phyloP scores from a whole-genome alignment of 2,888 invertebrate genomes.

The Caenorhabditis becei region DNA sequence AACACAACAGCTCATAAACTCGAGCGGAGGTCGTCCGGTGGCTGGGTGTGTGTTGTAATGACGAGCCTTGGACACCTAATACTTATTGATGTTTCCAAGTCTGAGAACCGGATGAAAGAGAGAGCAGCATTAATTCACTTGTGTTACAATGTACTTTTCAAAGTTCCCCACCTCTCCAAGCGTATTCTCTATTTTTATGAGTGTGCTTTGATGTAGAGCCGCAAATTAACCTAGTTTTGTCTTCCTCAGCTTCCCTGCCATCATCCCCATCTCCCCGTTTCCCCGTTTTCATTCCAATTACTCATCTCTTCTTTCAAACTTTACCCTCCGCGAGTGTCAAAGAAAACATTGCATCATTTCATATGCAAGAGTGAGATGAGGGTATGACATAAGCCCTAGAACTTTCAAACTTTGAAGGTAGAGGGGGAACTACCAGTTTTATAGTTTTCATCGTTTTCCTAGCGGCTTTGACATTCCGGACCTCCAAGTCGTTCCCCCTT shows the following conservation, averaged over 20 bases:
- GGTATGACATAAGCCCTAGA: too few species aligned
- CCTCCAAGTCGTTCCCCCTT: not conserved
- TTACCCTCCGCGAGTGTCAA: too few species aligned
- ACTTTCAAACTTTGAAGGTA: too few species aligned
- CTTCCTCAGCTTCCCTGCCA: slow-evolving; percentile 40
- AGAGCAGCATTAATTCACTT: slow-evolving; percentile 32
- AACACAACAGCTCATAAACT: slow-evolving; percentile 41
- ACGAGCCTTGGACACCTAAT: slow-evolving; percentile 29
- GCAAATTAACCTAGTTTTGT: slow-evolving; percentile 58
- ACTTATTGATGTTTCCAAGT: slow-evolving; percentile 24
- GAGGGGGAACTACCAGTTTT: not conserved
- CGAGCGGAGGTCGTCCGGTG: slow-evolving; percentile 34
- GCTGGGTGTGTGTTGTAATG: slow-evolving; percentile 25
- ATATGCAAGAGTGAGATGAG: too few species aligned
- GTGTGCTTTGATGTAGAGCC: slow-evolving; percentile 57
- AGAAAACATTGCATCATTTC: too few species aligned
- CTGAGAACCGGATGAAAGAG: too few species aligned
- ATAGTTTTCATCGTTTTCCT: slow-evolving; percentile 5
- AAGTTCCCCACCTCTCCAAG: slow-evolving; percentile 7
- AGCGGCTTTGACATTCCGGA: not conserved
- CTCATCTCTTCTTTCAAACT: slow-evolving; percentile 3
- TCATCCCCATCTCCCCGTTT: not conserved
- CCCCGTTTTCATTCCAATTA: not conserved
- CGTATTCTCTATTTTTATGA: slow-evolving; percentile 42
- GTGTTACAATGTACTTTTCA: slow-evolving; percentile 45